Evolutionary conservation across 2,113 vertebrate species (phyloP).

Genomic region (Nettapus auritus): DNA sequence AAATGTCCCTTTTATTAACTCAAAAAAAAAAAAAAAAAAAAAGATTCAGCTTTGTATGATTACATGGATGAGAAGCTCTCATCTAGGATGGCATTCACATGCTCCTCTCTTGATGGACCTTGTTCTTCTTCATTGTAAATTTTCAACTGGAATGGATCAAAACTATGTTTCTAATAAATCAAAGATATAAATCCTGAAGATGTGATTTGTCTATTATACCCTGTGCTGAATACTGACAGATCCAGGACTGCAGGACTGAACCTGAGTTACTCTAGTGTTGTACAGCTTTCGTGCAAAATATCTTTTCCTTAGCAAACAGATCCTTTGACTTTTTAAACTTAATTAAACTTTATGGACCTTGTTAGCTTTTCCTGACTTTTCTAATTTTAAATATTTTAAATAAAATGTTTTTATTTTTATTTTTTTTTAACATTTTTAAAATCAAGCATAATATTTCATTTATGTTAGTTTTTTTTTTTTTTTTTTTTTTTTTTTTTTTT

Average conservation of each 20-base stretch:
- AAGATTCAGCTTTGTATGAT: background rate
- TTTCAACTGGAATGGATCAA: background rate
- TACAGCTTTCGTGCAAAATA: background rate
- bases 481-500: background rate
- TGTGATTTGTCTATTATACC: background rate
- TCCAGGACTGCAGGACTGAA: background rate
- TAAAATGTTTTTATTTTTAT: background rate
- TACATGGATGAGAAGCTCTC: background rate
- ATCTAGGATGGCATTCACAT: background rate
- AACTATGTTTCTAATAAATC: background rate
- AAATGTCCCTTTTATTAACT: background rate
- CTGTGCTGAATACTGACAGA: background rate
- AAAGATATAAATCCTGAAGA: background rate
- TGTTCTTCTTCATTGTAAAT: background rate
- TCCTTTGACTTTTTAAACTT: background rate
- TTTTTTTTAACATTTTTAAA: background rate
- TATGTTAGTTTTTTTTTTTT: background rate
- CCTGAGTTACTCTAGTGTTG: background rate
- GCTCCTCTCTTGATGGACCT: background rate
- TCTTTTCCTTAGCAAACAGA: background rate
- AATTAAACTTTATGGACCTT: background rate
- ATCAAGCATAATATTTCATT: background rate
- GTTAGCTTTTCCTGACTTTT: background rate
- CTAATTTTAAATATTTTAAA: background rate
- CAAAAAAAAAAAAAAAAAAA: background rate